Base-by-base conservation (phyloP, 2,797 vertebrate genomes). In the Podarcis siculus region DNA sequence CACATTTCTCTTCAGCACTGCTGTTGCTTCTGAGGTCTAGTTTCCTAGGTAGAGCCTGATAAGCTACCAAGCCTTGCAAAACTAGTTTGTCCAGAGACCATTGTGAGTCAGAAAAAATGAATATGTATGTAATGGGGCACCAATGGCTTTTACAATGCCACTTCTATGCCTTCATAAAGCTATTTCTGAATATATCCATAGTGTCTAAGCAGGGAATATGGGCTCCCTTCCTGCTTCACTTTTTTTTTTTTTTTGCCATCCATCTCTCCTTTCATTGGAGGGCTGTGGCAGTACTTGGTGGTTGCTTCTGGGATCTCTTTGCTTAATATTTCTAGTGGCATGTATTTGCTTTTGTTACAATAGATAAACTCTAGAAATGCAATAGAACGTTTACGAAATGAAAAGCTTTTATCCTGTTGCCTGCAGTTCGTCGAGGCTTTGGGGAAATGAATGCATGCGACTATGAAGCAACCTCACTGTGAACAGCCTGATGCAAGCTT, bases 321-420 rank as follows among this genome's bases (percentile, higher is more conserved):
- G 19, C 72, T 94, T 91, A 89, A 90, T 84, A 79, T 93, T 93
- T 95, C 90, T 94, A 89, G 90, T 91, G 86, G 83, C 0, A 0
- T 66, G 0, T 89, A 64, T 96, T 95, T 95, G 89, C 85, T 93
- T 95, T 94, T 91, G 90, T 92, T 93, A 82, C 32, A 81, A 72
- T 49, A 83, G 89, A 91, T 92, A 93, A 91, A 87, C 86, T 92
- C 77, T 30, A 27, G 35, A 90, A 95, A 92, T 92, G 82, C 89
- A 86, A 32, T 37, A 78, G 58, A 4, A 2, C 86, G 85, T 94
- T 95, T 91, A 90, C 93, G 90, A 91, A 95, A 93, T 90, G 90
- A 89, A 86, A 91, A 90, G 87, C 79, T 94, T 95, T 95, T 93
- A 93, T 95, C 86, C 27, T 83, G 77, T 87, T 94, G 82, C 91